Evolutionary conservation across 92 coral and sea anemone genomes (phyloP), one percentile per base, ranked within the genome.

Genomic region (Blastomussa wellsi): DNA sequence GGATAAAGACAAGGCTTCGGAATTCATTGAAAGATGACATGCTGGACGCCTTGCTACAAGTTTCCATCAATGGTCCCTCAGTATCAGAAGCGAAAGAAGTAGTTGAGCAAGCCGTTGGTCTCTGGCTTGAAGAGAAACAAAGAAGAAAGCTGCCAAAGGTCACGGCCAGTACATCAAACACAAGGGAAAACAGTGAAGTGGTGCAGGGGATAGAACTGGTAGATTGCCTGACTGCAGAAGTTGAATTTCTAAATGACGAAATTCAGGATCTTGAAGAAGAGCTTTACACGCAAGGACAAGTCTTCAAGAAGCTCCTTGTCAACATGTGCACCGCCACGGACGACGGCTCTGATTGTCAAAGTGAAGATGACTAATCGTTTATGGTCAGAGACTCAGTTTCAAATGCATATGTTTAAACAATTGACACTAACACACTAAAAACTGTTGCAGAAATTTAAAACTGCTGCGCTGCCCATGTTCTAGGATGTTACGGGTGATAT

Each of bases 101-200:
- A 19, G 84, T 86, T 29, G 78, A 68, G 35, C 77, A 86, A 78
- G 89, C 89, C 33, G 79, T 86, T 86, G 79, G 73, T 79, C 84
- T 86, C 89, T 78, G 88, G 88, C 89, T 79, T 79, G 53, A 79
- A 68, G 89, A 79, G 64, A 86, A 79, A 86, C 78, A 86, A 44
- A 38, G 67, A 55, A 86, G 89, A 86, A 79, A 79, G 79, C 89
- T 86, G 73, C 89, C 85, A 55, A 72, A 70, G 48, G 72, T 79
- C 24, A 86, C 75, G 85, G 80, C 89, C 79, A 86, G 79, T 79
- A 53, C 79, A 19, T 64, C 89, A 79, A 55, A 59, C 73, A 35
- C 89, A 86, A 86, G 85, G 77, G 89, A 86, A 77, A 67, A 68
- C 68, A 29, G 72, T 83, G 89, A 86, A 37, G 89, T 65, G 89